Evolutionary conservation across 2,113 vertebrate genomes (phyloP).

Genomic region (Oenanthe melanoleuca): DNA sequence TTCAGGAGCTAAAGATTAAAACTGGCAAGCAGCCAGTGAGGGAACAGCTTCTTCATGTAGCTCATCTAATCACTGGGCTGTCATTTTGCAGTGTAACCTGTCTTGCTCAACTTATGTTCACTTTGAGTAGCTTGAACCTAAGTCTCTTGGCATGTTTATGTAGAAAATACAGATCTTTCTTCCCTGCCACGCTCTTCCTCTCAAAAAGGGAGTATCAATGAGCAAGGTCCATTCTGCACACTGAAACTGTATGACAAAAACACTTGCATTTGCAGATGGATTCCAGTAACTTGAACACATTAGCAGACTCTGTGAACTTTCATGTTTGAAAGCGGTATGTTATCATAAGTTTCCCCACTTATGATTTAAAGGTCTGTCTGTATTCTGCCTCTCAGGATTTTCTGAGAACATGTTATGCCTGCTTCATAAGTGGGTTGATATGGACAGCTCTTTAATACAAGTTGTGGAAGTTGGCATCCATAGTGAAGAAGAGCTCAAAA

Average conservation of each 20-base stretch:
- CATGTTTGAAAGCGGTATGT: not conserved
- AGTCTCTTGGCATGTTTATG: not conserved
- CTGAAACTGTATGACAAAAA: not conserved
- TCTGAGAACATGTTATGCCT: not conserved
- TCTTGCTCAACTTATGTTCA: not conserved
- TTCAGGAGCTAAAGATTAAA: not conserved
- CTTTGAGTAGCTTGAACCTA: not conserved
- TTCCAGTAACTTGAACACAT: not conserved
- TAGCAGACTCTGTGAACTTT: not conserved
- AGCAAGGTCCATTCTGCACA: not conserved
- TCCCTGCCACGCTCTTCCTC: not conserved
- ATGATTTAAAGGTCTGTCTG: not conserved
- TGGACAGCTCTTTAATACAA: not conserved
- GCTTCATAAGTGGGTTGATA: not conserved
- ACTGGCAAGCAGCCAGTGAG: not conserved
- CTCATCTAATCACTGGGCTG: not conserved
- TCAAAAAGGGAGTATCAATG: not conserved
- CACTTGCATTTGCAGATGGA: accelerated
- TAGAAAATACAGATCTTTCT: not conserved
- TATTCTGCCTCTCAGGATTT: not conserved
- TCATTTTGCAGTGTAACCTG: not conserved
- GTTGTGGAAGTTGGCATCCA: not conserved
- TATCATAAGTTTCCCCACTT: not conserved
- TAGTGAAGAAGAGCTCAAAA: not conserved
- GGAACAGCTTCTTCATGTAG: not conserved